Evolutionary conservation across 2,113 vertebrate species (phyloP).

Genomic region (Hiodon alosoides): DNA sequence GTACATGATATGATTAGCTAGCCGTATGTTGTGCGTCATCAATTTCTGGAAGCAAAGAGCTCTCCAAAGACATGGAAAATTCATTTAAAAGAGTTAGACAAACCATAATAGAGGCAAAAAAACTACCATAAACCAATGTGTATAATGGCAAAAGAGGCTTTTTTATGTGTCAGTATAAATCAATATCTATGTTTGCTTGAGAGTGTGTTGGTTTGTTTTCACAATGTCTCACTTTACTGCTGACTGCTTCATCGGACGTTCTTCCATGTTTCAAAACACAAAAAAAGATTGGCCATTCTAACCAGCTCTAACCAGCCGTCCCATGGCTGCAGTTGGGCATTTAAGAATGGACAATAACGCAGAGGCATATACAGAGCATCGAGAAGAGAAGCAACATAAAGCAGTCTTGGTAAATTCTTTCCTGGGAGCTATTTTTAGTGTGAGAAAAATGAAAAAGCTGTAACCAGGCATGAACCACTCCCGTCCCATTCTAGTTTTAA

Average conservation of each 20-base stretch:
- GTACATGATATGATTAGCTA: neutral
- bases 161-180: no score
- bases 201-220: no score
- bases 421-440: constrained; percentile 1
- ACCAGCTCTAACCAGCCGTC: neutral
- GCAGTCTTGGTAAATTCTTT: neutral
- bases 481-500: constrained; percentile 1
- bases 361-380: neutral
- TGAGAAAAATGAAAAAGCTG: neutral
- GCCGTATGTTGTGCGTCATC: neutral
- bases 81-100: neutral
- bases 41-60: neutral
- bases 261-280: neutral
- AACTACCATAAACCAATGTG: neutral
- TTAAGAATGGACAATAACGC: neutral
- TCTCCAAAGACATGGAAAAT: neutral
- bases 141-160: no score
- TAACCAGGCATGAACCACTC: constrained; percentile 7
- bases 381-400: neutral
- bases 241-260: neutral
- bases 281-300: neutral
- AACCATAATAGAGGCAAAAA: neutral
- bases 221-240: neutral
- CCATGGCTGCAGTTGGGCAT: neutral
- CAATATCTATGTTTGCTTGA: no score